These are phyloP conservation scores for Pseudococcus jackbeardsleyi DNA, from an alignment of 2,888 invertebrate species.

Conservation along the genomic window DNA sequence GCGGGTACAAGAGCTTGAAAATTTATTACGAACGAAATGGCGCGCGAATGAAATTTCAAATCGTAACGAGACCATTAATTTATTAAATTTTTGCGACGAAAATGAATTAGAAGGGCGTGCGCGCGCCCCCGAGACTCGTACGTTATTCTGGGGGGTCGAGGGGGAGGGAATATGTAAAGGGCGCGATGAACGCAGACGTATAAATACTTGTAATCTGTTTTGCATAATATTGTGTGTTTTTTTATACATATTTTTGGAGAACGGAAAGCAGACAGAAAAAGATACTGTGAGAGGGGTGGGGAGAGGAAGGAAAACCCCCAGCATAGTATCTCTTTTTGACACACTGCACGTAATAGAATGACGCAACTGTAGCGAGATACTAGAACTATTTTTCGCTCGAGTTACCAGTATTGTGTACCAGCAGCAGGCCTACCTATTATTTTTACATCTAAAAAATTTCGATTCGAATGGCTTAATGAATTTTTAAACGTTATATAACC, in stretches of 20 bases:
- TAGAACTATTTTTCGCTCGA: background rate
- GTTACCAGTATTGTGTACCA: background rate
- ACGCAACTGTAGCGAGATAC: background rate
- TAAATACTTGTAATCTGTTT: background rate
- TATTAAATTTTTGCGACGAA: constrained; percentile 47
- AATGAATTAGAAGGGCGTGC: constrained; percentile 13
- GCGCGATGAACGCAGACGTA: background rate
- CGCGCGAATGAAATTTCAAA: constrained; percentile 44
- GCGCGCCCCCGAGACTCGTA: background rate
- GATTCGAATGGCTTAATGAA: background rate
- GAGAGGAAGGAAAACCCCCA: background rate
- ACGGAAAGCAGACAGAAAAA: background rate
- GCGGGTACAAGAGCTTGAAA: background rate
- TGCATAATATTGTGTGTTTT: background rate
- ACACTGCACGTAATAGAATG: background rate
- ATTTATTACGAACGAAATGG: constrained; percentile 44
- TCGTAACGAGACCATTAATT: constrained; percentile 44
- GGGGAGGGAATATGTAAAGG: background rate
- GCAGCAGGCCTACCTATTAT: background rate
- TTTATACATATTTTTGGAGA: background rate
- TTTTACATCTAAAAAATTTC: constrained; percentile 22
- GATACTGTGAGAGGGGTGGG: background rate
- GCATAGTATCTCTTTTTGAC: background rate
- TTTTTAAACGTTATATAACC: background rate
- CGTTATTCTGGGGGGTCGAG: background rate